phyloP scores from a whole-genome alignment of 2,797 vertebrate genomes.

The Eremophila alpestris region DNA sequence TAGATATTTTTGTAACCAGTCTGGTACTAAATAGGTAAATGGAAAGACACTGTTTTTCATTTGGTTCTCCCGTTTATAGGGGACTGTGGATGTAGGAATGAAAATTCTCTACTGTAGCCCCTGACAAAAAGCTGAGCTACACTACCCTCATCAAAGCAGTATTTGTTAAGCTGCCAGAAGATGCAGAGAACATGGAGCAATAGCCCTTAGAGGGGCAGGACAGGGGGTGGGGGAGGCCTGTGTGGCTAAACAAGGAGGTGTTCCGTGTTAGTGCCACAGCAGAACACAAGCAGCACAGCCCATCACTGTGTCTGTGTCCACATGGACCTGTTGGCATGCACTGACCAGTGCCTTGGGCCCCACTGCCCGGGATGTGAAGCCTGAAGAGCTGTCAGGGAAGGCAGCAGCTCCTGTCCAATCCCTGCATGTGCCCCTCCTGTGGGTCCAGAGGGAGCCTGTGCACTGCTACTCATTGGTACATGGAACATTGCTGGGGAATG shows the following conservation, averaged over 20 bases:
- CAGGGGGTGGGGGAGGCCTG: neutral
- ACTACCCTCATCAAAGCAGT: neutral
- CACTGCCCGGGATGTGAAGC: neutral
- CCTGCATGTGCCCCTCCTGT: neutral
- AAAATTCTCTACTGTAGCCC: neutral
- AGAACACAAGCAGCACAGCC: neutral
- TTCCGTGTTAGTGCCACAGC: neutral
- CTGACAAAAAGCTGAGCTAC: neutral
- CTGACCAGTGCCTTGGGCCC: neutral
- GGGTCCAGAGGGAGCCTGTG: neutral
- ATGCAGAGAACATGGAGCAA: neutral
- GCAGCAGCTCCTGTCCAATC: neutral
- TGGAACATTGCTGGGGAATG: neutral
- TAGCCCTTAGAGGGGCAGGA: neutral
- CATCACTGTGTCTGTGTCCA: fast-evolving
- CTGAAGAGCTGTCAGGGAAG: neutral
- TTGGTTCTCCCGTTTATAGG: neutral
- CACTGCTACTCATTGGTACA: fast-evolving
- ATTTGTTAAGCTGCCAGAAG: neutral
- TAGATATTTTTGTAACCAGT: neutral
- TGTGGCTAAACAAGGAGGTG: neutral
- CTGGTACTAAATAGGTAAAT: neutral
- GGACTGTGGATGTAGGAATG: neutral
- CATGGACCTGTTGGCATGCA: neutral
- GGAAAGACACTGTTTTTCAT: neutral